Evolutionary conservation across 2,113 vertebrate species (phyloP), one percentile per base, ranked within the genome.

Genomic region (Ifrita kowaldi): DNA sequence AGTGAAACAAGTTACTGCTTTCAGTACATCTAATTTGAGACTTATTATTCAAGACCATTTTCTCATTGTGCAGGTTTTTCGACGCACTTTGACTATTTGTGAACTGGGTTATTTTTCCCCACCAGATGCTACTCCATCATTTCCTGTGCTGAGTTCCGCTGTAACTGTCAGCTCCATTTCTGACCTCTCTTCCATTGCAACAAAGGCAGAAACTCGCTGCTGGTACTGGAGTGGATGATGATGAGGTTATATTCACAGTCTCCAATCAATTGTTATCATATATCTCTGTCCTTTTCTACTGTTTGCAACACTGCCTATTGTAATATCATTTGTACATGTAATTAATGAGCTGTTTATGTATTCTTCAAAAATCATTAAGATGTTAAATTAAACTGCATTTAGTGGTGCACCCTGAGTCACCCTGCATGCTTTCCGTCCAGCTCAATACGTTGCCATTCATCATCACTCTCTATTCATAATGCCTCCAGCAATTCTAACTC

Each of bases 311-410:
- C 41, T 39, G 75, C 53, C 70, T 62, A 44, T 67, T 52, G 90
- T 33, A 90, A 74, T 14, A 87, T 55, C 63, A 82, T 93, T 87
- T 84, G 70, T 87, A 97, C 87, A 84, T 63, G 67, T 82, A 96
- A 96, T 94, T 96, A 97, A 97, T 94, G 91, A 95, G 65, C 68
- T 94, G 94, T 90, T 96, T 89, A 70, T 56, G 76, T 60, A 81
- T 83, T 91, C 92, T 77, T 94, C 82, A 92, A 71, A 95, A 96
- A 96, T 71, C 84, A 93, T 96, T 96, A 94, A 57, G 90, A 93
- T 62, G 88, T 87, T 87, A 94, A 95, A 94, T 90, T 81, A 80
- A 94, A 84, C 37, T 9, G 41, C 2, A 9, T 82, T 95, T 88
- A 90, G 85, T 6, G 3, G 63, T 17, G 79, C 65, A 76, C 86